These are phyloP conservation scores for Rhinophrynus dorsalis DNA, from an alignment of 2,797 vertebrate species.

Conservation along the genomic window DNA sequence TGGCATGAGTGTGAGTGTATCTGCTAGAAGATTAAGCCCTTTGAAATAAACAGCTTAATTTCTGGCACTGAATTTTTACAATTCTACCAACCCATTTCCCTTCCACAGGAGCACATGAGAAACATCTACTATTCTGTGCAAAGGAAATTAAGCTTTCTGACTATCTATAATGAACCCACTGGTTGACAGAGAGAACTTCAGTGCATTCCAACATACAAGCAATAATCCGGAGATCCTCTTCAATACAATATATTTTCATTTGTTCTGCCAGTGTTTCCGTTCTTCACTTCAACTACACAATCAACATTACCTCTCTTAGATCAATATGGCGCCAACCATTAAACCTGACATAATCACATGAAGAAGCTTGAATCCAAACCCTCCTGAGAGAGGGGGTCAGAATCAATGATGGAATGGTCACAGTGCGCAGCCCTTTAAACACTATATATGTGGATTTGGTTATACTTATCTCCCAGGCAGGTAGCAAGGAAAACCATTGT, in stretches of 20 bases:
- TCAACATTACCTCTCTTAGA: neutral
- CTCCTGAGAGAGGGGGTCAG: conserved; percentile 17
- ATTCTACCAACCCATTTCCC: too few relatives aligned
- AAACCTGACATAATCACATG: conserved; percentile 41
- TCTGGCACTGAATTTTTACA: too few relatives aligned
- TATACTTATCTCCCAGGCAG: conserved; percentile 50
- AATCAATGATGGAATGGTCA: conserved; percentile 44
- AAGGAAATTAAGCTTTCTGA: too few relatives aligned
- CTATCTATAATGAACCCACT: too few relatives aligned
- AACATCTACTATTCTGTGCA: too few relatives aligned
- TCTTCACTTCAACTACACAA: conserved; percentile 1
- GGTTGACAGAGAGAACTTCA: too few relatives aligned
- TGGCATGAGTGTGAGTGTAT: too few relatives aligned
- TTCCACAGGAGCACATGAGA: too few relatives aligned
- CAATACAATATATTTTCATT: neutral
- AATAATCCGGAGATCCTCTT: neutral
- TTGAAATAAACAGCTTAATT: too few relatives aligned
- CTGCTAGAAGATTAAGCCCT: too few relatives aligned
- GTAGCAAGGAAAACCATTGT: conserved; percentile 45
- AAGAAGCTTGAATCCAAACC: conserved; percentile 19
- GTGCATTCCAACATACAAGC: too few relatives aligned
- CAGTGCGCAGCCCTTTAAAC: conserved; percentile 58
- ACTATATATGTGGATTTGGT: conserved; percentile 62
- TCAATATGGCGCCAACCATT: conserved; percentile 35
- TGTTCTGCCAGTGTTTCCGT: neutral